These are phyloP conservation scores for Pollicipes pollicipes DNA, from an alignment of 1,140 invertebrate species.

Conservation along the genomic window DNA sequence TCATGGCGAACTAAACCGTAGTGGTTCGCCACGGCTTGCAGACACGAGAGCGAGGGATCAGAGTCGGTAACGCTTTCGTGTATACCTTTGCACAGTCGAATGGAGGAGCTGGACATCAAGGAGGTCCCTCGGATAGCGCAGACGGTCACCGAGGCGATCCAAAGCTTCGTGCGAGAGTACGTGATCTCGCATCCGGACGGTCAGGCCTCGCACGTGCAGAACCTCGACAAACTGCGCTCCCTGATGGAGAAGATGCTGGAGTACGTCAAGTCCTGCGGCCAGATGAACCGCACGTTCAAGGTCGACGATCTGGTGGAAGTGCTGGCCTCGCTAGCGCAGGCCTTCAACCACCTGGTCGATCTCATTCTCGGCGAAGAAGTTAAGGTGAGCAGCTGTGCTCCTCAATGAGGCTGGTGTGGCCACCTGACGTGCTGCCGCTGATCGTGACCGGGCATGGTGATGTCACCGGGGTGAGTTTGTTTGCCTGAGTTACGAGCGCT, in stretches of 20 bases:
- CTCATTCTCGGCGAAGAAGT: constrained; percentile 24
- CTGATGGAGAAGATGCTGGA: constrained; percentile 10
- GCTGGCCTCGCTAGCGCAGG: constrained; percentile 26
- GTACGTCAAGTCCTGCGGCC: not conserved
- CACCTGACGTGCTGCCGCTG: too few relatives aligned
- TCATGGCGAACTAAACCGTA: too few relatives aligned
- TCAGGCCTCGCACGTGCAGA: not conserved
- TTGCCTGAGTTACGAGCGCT: too few relatives aligned
- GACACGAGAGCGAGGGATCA: too few relatives aligned
- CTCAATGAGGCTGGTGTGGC: too few relatives aligned
- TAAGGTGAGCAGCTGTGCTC: constrained; percentile 15
- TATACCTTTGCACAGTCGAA: not conserved
- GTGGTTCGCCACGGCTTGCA: too few relatives aligned
- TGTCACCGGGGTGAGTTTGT: too few relatives aligned
- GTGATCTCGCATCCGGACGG: not conserved
- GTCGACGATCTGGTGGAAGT: constrained; percentile 22
- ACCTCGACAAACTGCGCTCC: constrained; percentile 10
- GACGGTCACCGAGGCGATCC: not conserved
- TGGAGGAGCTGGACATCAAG: not conserved
- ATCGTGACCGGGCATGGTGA: too few relatives aligned
- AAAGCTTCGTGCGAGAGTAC: constrained; percentile 2
- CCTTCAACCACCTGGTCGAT: constrained; percentile 30
- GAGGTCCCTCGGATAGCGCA: not conserved
- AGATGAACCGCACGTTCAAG: constrained; percentile 1
- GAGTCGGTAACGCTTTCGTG: not conserved